Evolutionary conservation across 2,888 invertebrate species (phyloP).

Genomic region (Perithous albicinctus): DNA sequence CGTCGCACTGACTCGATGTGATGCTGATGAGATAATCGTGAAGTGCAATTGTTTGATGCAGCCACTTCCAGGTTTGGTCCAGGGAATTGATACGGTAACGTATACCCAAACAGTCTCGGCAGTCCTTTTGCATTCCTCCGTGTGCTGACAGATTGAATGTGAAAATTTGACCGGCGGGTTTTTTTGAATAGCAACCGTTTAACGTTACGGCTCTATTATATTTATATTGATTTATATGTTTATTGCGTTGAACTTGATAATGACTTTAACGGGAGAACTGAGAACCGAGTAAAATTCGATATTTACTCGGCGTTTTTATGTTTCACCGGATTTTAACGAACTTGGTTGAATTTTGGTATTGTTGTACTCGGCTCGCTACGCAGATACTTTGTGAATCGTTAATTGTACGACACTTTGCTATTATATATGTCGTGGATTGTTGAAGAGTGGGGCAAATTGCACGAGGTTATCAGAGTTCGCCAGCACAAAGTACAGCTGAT

Average conservation of each 20-base stretch:
- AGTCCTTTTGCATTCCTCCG: constrained; percentile 88
- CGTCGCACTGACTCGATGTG: constrained; percentile 90
- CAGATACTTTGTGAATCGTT: constrained; percentile 51
- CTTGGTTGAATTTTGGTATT: too few species aligned
- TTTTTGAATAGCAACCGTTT: constrained; percentile 27
- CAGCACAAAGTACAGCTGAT: constrained; percentile 83
- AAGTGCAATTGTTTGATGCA: constrained; percentile 95
- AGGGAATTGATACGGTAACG: constrained; percentile 94
- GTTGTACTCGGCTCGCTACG: constrained; percentile 12
- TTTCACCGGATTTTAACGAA: too few species aligned
- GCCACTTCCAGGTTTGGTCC: constrained; percentile 98
- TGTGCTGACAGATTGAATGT: constrained; percentile 80
- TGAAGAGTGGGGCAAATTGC: constrained; percentile 63
- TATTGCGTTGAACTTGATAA: not conserved
- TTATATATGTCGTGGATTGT: constrained; percentile 60
- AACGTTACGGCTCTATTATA: too few species aligned
- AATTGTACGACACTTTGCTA: constrained; percentile 57
- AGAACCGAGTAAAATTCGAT: not conserved
- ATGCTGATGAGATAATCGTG: constrained; percentile 95
- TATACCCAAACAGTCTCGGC: constrained; percentile 94
- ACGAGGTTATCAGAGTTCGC: constrained; percentile 82
- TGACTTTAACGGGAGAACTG: not conserved
- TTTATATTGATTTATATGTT: too few species aligned
- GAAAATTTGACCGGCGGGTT: constrained; percentile 67
- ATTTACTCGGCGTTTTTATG: too few species aligned